Conservation (phyloP, 2,113 vertebrate genomes). For the Glaucomys volans region DNA sequence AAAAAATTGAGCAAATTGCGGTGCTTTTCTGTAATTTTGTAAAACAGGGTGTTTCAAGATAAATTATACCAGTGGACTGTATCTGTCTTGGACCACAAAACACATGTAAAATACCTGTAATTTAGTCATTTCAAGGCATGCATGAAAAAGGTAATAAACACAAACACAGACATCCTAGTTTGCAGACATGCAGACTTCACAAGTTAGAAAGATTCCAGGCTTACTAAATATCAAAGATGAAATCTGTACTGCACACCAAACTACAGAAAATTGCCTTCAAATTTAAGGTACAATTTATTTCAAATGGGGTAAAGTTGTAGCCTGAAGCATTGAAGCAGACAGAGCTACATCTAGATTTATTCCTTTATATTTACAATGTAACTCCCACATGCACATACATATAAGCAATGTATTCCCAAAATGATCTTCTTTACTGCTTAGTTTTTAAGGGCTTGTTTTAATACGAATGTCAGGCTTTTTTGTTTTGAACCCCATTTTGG, state of each 20-base stretch:
- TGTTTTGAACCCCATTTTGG: background rate
- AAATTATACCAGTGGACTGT: constrained; percentile 94
- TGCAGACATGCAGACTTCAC: constrained; percentile 87
- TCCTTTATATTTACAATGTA: constrained; percentile 35
- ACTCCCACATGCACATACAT: background rate
- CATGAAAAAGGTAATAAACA: constrained; percentile 89
- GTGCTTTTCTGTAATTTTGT: constrained; percentile 97
- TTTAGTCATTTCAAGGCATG: constrained; percentile 90
- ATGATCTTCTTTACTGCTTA: background rate
- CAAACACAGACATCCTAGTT: constrained; percentile 88
- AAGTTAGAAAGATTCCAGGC: constrained; percentile 85
- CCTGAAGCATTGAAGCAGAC: constrained; percentile 69
- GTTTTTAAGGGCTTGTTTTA: background rate
- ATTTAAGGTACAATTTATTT: constrained; percentile 89
- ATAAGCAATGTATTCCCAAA: background rate
- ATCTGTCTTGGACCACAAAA: constrained; percentile 92
- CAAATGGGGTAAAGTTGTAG: constrained; percentile 87
- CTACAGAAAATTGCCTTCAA: constrained; percentile 89
- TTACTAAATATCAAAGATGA: constrained; percentile 88
- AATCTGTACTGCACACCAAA: constrained; percentile 84
- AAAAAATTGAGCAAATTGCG: constrained; percentile 94
- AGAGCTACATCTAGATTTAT: constrained; percentile 53
- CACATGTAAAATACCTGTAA: constrained; percentile 93
- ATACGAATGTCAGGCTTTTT: constrained; percentile 4
- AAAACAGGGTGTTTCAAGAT: constrained; percentile 92